A percentile compares a stretch with the other conserved stretches of the same genome.
Evolutionary conservation across 2,113 vertebrate species (phyloP).

Genomic region (Onychorhynchus coronatus): DNA sequence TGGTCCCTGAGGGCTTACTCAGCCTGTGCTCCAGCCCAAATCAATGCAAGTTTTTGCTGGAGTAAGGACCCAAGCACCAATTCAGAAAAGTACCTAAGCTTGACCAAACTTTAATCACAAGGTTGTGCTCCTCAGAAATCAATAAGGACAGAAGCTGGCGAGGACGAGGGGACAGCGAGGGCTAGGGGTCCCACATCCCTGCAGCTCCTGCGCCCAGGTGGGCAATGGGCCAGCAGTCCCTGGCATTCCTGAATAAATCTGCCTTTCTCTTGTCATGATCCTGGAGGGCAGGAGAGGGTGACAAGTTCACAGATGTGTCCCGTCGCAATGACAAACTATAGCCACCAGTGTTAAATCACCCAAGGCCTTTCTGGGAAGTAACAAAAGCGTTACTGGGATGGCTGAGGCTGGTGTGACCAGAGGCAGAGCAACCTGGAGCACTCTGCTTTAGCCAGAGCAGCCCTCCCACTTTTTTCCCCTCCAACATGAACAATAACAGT

Average conservation of each 20-base stretch:
- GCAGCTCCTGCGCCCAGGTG: fast-evolving
- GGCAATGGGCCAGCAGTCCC: neutral
- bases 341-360: neutral
- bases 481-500: neutral
- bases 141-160: neutral
- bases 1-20: neutral
- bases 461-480: neutral
- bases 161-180: neutral
- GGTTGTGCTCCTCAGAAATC: neutral
- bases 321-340: neutral
- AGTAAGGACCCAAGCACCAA: neutral
- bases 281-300: neutral
- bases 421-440: neutral
- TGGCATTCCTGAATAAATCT: neutral
- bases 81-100: neutral
- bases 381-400: neutral
- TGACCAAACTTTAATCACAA: conserved; percentile 22
- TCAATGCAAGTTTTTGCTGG: conserved; percentile 27
- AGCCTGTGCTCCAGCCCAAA: conserved; percentile 6
- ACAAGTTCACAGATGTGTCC: neutral
- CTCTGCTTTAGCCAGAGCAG: neutral
- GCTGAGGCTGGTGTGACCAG: neutral
- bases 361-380: neutral
- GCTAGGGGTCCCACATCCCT: neutral
- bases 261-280: neutral